phyloP scores from a whole-genome alignment of 2,113 vertebrate species.

The Riparia riparia region DNA sequence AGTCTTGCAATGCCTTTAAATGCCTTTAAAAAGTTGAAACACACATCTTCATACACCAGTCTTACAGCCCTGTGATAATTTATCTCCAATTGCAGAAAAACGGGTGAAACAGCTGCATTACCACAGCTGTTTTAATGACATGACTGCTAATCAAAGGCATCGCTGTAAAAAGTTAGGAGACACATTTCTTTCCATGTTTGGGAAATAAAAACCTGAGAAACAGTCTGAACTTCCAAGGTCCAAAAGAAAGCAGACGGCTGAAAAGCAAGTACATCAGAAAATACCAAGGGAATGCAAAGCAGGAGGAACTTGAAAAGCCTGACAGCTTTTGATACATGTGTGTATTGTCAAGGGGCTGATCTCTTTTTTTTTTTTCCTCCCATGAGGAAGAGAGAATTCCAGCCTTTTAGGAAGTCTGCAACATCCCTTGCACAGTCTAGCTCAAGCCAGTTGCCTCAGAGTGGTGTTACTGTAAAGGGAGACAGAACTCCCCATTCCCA shows the following conservation, averaged over 20 bases:
- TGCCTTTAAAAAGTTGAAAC: not conserved
- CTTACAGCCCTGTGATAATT: not conserved
- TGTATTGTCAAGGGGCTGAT: not conserved
- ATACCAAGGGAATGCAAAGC: not conserved
- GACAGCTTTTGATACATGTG: not conserved
- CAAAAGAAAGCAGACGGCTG: not conserved
- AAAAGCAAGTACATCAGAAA: not conserved
- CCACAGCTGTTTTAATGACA: not conserved
- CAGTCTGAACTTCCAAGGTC: not conserved
- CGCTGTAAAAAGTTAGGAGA: not conserved
- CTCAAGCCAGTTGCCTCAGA: not conserved
- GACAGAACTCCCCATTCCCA: not conserved
- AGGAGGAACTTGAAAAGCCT: not conserved
- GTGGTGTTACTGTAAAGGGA: not conserved
- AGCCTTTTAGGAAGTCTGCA: not conserved
- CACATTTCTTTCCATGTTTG: not conserved
- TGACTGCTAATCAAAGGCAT: not conserved
- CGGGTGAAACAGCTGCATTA: not conserved
- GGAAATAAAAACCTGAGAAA: not conserved
- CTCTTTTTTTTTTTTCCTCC: not conserved
- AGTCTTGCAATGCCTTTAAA: not conserved
- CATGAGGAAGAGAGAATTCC: not conserved
- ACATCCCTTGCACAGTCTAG: not conserved
- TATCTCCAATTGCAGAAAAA: not conserved
- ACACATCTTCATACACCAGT: not conserved